Conservation (phyloP, 2,888 invertebrate species). For the Scaptodrosophila latifasciaeformis region DNA sequence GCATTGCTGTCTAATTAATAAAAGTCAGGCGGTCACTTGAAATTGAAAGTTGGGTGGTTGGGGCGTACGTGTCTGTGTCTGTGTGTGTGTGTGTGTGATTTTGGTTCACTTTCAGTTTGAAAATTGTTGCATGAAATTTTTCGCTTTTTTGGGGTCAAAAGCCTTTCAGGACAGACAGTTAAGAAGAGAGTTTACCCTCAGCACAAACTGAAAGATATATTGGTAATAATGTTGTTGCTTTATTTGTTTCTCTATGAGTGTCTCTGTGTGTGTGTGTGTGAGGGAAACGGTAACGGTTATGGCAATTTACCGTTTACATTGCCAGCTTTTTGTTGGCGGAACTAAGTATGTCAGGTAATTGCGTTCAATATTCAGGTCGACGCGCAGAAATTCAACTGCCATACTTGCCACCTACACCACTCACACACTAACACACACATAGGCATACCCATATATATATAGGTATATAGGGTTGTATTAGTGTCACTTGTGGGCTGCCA, state of each 20-base stretch:
- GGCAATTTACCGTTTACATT: slow-evolving; percentile 28
- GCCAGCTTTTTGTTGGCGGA: slow-evolving; percentile 43
- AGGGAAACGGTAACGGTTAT: background rate
- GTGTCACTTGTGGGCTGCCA: slow-evolving; percentile 45
- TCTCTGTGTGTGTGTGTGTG: too few relatives aligned
- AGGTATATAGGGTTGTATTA: background rate
- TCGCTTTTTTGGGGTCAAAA: slow-evolving; percentile 33
- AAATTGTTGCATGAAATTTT: slow-evolving; percentile 53
- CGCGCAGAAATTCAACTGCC: background rate
- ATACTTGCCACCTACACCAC: slow-evolving; percentile 3
- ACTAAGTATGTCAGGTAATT: slow-evolving; percentile 63
- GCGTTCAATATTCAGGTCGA: slow-evolving; percentile 62
- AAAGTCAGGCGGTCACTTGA: slow-evolving; percentile 35
- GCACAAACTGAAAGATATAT: background rate
- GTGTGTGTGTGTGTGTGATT: too few relatives aligned
- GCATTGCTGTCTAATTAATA: slow-evolving; percentile 48
- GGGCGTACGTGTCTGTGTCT: background rate
- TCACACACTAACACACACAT: slow-evolving; percentile 15
- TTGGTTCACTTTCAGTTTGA: too few relatives aligned
- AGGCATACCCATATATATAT: slow-evolving; percentile 10
- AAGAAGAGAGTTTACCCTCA: too few relatives aligned
- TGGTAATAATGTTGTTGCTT: too few relatives aligned
- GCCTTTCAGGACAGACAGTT: too few relatives aligned
- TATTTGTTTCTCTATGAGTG: too few relatives aligned
- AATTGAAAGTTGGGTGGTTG: slow-evolving; percentile 19